Evolutionary conservation across 2,797 vertebrate genomes (phyloP), one percentile per base, ranked within the genome.

Genomic region (Ciconia nigra): DNA sequence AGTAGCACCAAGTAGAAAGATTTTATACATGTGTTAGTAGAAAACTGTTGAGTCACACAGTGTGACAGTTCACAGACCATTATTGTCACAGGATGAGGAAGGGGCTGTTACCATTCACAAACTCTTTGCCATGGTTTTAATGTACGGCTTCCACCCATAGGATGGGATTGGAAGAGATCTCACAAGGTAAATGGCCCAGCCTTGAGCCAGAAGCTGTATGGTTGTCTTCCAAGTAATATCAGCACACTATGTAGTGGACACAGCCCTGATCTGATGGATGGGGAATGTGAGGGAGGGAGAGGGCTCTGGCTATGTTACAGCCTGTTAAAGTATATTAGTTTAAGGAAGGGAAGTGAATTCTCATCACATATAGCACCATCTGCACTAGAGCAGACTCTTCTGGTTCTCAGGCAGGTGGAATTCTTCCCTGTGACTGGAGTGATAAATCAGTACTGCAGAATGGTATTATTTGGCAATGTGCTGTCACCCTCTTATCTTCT

Each of bases 171-270:
- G 33, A 78, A 77, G 59, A 80, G 33, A 57, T n/a, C 28, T 72
- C 42, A n/a, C 0, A 0, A 79, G 28, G 51, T 35, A 46, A 70
- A 2, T 28, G 19, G 18, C 5, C 9, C 26, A 66, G 52, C 25
- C 57, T 88, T 52, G 39, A 51, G 71, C n/a, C 1, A 4, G 86
- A 82, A 76, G 33, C 39, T 54, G 11, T 29, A 51, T 24, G 42
- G 20, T 17, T 62, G 17, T 58, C 74, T 83, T 87, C 33, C 47
- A 59, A 57, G 29, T 11, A 69, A 25, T 31, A 87, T 10, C 51
- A 89, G 28, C 1, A 4, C 51, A 20, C 14, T 39, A 11, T 7
- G 26, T 49, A 42, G 62, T 52, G 41, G 57, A 67, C 28, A 39
- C 20, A 84, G 73, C 10, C 16, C 35, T 66, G 59, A 72, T 31